Evolutionary conservation across 2,113 vertebrate genomes (phyloP).

Genomic region (Naja naja): DNA sequence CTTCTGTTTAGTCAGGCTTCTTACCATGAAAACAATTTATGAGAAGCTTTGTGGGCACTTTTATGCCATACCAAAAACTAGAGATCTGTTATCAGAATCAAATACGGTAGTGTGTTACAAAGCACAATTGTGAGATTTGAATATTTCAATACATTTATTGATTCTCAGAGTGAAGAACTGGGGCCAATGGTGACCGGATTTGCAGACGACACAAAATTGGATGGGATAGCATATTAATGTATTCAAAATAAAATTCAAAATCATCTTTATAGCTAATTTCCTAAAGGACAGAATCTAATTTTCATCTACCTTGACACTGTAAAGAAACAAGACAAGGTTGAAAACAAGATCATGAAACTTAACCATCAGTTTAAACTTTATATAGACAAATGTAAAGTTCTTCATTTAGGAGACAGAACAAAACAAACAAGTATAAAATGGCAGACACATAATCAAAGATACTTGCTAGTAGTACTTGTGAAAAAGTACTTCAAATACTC

Average conservation of each 20-base stretch:
- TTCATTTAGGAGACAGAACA: neutral
- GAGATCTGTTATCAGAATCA: neutral
- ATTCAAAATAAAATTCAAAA: neutral
- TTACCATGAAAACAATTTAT: neutral
- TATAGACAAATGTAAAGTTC: neutral
- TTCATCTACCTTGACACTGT: neutral
- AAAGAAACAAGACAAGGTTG: neutral
- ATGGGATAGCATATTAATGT: neutral
- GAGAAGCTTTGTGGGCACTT: neutral
- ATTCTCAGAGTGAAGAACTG: neutral
- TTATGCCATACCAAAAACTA: neutral
- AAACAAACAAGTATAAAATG: neutral
- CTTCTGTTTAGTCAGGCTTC: neutral
- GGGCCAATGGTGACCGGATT: neutral
- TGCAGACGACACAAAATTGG: neutral
- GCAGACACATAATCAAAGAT: neutral
- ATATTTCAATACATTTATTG: neutral
- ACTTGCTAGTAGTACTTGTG: neutral
- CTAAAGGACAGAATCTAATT: neutral
- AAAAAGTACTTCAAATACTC: neutral
- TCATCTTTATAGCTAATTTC: neutral
- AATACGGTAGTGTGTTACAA: neutral
- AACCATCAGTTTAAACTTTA: neutral
- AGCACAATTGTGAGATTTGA: neutral
- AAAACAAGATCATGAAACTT: neutral